Percentiles rank a stretch among this genome's conserved stretches.
Evolutionary conservation across 2,113 vertebrate genomes (phyloP).

Genomic region (Plecotus auritus): DNA sequence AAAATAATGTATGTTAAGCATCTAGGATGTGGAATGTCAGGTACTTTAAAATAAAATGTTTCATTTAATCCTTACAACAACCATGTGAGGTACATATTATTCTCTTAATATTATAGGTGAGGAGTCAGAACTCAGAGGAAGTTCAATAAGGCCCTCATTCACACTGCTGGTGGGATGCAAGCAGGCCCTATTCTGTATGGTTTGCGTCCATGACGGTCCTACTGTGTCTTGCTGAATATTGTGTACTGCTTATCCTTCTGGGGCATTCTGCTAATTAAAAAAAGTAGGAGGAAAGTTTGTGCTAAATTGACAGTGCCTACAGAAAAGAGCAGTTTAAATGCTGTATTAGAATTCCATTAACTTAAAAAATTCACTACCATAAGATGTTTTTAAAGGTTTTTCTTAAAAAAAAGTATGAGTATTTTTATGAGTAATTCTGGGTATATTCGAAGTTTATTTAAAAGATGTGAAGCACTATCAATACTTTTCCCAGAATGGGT

Average conservation of each 20-base stretch:
- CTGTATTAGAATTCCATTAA: background rate
- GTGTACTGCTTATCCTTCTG: background rate
- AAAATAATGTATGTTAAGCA: conserved; percentile 31
- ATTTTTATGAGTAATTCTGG: background rate
- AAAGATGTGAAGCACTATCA: background rate
- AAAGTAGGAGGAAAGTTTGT: background rate
- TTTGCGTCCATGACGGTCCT: background rate
- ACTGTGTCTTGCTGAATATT: background rate
- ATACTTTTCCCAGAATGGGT: background rate
- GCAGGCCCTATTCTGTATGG: background rate
- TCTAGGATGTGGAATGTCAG: background rate
- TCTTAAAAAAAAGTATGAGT: background rate
- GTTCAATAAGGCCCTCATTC: background rate
- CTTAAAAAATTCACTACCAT: background rate
- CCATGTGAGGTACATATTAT: background rate
- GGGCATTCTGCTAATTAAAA: background rate
- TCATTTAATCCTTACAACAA: conserved; percentile 38
- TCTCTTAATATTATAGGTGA: conserved; percentile 16
- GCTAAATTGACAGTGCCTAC: background rate
- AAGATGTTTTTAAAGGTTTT: conserved; percentile 21
- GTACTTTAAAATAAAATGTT: conserved; percentile 55
- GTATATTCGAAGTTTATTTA: background rate
- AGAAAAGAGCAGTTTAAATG: background rate
- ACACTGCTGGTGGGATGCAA: background rate
- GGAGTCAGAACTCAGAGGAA: background rate